Evolutionary conservation across 2,113 vertebrate genomes (phyloP), one percentile per base, ranked within the genome.

Genomic region (Greenwoodochromis staneri): DNA sequence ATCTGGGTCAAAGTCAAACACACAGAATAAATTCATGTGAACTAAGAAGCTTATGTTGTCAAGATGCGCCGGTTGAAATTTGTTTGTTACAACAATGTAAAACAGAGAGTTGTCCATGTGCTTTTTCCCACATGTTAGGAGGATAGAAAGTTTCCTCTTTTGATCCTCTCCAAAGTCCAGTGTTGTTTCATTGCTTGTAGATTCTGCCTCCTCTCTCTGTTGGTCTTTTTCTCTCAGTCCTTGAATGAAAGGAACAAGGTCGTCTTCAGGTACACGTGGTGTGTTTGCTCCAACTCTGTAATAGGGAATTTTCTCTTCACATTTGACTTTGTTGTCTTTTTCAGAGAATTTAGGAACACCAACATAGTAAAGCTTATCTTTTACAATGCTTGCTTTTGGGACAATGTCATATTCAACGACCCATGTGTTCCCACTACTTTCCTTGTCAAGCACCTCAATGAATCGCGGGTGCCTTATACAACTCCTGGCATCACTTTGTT

Each of bases 1-100:
- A 87, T 96, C 81, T 29, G 96, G 94, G 71, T 97, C 97, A 57
- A 97, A 97, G 84, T 97, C 97, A 90, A 97, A 97, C 45, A 97
- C 96, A 8, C 96, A 97, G 54, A 97, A 97, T 2, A 97, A 51
- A 2, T 96, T 97, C 88, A 97, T 87, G 82, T 89, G 55, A 89
- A 94, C 82, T 85, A 97, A 89, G 69, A 97, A 97, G 80, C 84
- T 85, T 9, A 96, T 90, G 13, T 5, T 47, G 7, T 93, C 91
- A 11, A 97, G 89, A 83, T 96, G 24, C 0, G 93, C 85, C 0
- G 92, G 82, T 16, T 92, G 85, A 0, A 95, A 96, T 63, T 93
- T 94, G 90, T 97, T 97, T 71, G 95, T 95, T 0, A 97, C 96
- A 69, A 97, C 87, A 9, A 97, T 40, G 84, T 96, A 97, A 87